phyloP scores from a whole-genome alignment of 2,113 vertebrate genomes.

The Canis aureus region DNA sequence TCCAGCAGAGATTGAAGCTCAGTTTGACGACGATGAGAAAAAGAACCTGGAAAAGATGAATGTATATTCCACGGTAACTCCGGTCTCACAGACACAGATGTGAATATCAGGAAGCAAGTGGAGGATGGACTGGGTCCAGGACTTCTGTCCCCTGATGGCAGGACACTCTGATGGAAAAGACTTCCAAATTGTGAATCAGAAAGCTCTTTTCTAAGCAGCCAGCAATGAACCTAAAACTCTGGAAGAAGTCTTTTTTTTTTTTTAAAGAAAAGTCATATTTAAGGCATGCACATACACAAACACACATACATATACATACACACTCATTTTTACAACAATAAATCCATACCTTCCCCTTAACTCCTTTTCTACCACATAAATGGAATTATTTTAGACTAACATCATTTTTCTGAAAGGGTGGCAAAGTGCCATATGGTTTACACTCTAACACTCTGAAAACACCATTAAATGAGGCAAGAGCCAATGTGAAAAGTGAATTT shows the following conservation, averaged over 20 bases:
- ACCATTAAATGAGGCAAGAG: neutral
- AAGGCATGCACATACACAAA: neutral
- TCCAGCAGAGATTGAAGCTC: constrained; percentile 92
- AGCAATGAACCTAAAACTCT: neutral
- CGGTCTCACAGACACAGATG: constrained; percentile 83
- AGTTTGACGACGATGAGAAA: constrained; percentile 86
- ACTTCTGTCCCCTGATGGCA: neutral
- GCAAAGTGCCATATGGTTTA: neutral
- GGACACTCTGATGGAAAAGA: neutral
- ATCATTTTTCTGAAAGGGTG: constrained; percentile 24
- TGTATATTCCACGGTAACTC: neutral
- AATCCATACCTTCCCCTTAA: neutral
- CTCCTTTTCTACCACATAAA: neutral
- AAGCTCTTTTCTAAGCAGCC: constrained; percentile 4
- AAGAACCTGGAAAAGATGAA: neutral
- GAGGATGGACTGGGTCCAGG: neutral
- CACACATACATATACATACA: neutral
- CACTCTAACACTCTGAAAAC: neutral
- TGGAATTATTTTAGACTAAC: constrained; percentile 39
- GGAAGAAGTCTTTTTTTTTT: constrained; percentile 3
- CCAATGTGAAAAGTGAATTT: neutral
- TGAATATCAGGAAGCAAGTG: constrained; percentile 78
- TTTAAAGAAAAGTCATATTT: constrained; percentile 56
- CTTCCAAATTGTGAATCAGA: neutral
- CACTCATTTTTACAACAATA: neutral